Evolutionary conservation across 2,888 invertebrate genomes (phyloP).

Genomic region (Gibbula magus): DNA sequence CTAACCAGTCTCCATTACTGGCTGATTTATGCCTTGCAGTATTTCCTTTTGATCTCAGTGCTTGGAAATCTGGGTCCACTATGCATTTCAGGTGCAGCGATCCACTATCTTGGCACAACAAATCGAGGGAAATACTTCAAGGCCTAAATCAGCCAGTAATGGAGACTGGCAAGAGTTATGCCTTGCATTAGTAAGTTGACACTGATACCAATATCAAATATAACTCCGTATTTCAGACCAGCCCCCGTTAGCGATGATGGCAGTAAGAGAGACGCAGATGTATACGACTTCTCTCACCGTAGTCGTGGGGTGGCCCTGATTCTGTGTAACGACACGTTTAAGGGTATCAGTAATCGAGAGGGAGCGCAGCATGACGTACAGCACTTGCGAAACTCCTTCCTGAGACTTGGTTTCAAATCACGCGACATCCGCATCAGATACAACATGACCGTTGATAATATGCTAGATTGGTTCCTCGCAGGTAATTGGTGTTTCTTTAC

Average conservation of each 20-base stretch:
- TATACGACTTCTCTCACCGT: slow-evolving; percentile 89
- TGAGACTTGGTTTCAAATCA: slow-evolving; percentile 83
- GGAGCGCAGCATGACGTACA: slow-evolving; percentile 91
- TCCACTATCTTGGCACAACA: too few relatives aligned
- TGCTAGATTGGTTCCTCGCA: background rate
- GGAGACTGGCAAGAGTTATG: too few relatives aligned
- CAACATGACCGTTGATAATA: background rate
- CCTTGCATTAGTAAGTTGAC: too few relatives aligned
- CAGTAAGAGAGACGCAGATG: slow-evolving; percentile 60
- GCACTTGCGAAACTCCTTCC: slow-evolving; percentile 79
- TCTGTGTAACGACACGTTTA: slow-evolving; percentile 91
- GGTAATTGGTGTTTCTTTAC: background rate
- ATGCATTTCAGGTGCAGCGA: too few relatives aligned
- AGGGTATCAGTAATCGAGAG: slow-evolving; percentile 74
- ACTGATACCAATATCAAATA: too few relatives aligned
- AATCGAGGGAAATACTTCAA: too few relatives aligned
- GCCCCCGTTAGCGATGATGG: slow-evolving; percentile 27
- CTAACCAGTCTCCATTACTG: too few relatives aligned
- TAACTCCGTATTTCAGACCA: background rate
- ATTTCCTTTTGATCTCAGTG: too few relatives aligned
- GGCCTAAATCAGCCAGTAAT: too few relatives aligned
- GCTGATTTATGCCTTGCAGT: too few relatives aligned
- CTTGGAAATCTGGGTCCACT: too few relatives aligned
- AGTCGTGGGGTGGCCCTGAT: slow-evolving; percentile 89
- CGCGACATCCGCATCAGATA: slow-evolving; percentile 76